These are phyloP conservation scores for Penaeus monodon DNA, from an alignment of 2,888 invertebrate genomes.

Conservation along the genomic window DNA sequence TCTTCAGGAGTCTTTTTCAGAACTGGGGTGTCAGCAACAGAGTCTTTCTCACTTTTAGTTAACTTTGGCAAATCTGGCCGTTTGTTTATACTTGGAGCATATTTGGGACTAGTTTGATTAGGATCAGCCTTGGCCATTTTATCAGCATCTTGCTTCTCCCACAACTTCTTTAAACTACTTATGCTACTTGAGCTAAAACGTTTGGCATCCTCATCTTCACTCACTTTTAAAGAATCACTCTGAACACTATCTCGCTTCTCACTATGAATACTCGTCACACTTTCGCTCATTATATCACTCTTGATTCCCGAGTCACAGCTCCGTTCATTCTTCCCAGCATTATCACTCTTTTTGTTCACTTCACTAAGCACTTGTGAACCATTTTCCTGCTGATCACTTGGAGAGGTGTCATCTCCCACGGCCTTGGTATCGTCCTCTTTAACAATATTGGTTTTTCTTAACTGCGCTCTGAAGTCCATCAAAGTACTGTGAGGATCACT, in stretches of 20 bases:
- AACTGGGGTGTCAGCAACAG: slow-evolving; percentile 17
- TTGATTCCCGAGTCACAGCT: slow-evolving; percentile 67
- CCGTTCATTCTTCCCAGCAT: slow-evolving; percentile 68
- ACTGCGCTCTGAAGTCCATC: slow-evolving; percentile 66
- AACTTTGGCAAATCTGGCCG: slow-evolving; percentile 54
- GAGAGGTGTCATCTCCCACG: slow-evolving; percentile 68
- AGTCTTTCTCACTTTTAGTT: slow-evolving; percentile 44
- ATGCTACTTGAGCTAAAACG: slow-evolving; percentile 92
- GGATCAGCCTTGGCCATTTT: slow-evolving; percentile 53
- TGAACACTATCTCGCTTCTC: slow-evolving; percentile 53
- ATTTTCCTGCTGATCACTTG: slow-evolving; percentile 82
- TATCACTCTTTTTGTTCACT: slow-evolving; percentile 69
- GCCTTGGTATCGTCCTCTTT: slow-evolving; percentile 41
- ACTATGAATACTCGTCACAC: slow-evolving; percentile 41
- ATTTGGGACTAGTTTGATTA: slow-evolving; percentile 65
- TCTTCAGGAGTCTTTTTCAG: slow-evolving; percentile 52
- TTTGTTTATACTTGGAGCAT: slow-evolving; percentile 58
- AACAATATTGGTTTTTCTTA: slow-evolving; percentile 67
- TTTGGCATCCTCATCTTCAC: slow-evolving; percentile 83
- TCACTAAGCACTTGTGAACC: slow-evolving; percentile 72
- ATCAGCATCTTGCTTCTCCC: slow-evolving; percentile 78
- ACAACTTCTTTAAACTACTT: slow-evolving; percentile 89
- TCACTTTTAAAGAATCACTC: slow-evolving; percentile 67
- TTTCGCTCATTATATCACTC: slow-evolving; percentile 59
- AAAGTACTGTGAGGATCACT: slow-evolving; percentile 56